Evolutionary conservation across 2,113 vertebrate species (phyloP).

Genomic region (Lophius piscatorius): DNA sequence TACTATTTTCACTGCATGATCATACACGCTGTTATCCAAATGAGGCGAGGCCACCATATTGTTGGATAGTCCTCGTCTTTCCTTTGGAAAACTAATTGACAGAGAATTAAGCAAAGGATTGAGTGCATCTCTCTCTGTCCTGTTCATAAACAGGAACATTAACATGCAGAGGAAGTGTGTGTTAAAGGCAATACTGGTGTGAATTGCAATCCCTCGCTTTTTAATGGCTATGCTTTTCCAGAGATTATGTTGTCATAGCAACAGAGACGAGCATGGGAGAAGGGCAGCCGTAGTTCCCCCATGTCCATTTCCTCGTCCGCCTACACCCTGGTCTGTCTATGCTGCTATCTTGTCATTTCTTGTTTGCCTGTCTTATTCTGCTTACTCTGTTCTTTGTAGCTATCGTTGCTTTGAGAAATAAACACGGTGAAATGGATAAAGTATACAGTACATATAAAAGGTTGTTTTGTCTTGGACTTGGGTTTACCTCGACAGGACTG

Average conservation of each 20-base stretch:
- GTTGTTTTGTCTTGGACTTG: not conserved
- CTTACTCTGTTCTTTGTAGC: not conserved
- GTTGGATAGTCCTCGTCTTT: not conserved
- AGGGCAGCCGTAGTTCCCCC: conserved; percentile 4
- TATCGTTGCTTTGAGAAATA: not conserved
- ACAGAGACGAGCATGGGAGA: conserved; percentile 23
- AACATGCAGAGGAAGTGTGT: conserved; percentile 22
- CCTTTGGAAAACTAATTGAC: conserved; percentile 13
- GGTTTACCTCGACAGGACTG: no score
- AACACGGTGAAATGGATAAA: not conserved
- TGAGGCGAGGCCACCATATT: no score
- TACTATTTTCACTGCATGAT: no score
- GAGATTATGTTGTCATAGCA: conserved; percentile 45
- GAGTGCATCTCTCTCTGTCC: no score
- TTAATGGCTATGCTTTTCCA: conserved; percentile 24
- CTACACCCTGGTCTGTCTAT: conserved; percentile 11
- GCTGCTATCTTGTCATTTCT: no score
- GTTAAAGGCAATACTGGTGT: conserved; percentile 21
- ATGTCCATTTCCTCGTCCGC: conserved; percentile 7
- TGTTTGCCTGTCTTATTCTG: no score
- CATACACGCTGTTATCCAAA: no score
- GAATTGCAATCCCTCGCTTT: conserved; percentile 3
- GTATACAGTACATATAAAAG: no score
- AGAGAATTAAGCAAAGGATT: no score
- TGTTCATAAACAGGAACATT: not conserved